Evolutionary conservation across 1,140 invertebrate genomes (phyloP), one percentile per base, ranked within the genome.

Genomic region (Musca vetustissima): DNA sequence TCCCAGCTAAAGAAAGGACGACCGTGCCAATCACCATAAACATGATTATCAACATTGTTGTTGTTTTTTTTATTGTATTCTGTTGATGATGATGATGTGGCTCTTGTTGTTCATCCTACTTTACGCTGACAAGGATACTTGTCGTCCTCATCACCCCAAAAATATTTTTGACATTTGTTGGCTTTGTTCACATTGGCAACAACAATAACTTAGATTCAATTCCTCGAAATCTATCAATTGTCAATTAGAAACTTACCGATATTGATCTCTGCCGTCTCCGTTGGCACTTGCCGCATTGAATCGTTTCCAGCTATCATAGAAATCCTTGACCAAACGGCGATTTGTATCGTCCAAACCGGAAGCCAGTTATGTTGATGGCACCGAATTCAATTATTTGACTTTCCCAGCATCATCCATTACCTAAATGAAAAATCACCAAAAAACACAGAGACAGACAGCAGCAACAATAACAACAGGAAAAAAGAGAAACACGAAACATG

Each of bases 281-380:
- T 85, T 86, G 21, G 86, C 86, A 75, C 85, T 85, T n/a, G 85
- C 84, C 52, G 88, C 88, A 83, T 90, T 91, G 79, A 88, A 87
- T 73, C 88, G 87, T 81, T 88, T 88, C 91, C 93, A 93, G 69
- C 87, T 88, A 72, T 91, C 89, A 70, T 94, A 85, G 84, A 96
- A 96, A 48, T 94, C 90, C 76, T 89, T 89, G 50, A 96, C 92
- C 72, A 90, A 87, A 72, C 89, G 88, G 74, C 91, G 86, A 57
- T 88, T 88, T 61, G 86, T 87, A 83, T 97, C 93, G n/a, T 97
- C 88, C 74, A 98, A 91, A 70, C n/a, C 93, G 88, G 84, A 98
- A 98, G 28, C 96, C 96, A 1, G 96, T 98, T 73, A 98, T 94
- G 85, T 98, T 98, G 78, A 98, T 91, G 69, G 95, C 95, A 21